phyloP scores from a whole-genome alignment of 2,888 invertebrate genomes.

The Heterodera filipjevi region DNA sequence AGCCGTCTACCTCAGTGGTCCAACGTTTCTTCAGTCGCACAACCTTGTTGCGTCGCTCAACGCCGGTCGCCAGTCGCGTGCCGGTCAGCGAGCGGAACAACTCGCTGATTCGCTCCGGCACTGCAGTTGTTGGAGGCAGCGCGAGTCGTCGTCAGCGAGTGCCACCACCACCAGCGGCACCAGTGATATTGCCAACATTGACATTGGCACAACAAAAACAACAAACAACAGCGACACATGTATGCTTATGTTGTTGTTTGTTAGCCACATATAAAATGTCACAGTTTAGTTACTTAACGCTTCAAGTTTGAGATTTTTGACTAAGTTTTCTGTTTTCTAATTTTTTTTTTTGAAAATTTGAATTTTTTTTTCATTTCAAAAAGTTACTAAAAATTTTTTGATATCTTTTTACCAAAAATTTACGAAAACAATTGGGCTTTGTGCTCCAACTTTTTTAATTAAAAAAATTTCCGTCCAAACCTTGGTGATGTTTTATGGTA shows the following conservation, averaged over 20 bases:
- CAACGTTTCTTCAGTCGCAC: conserved; percentile 43
- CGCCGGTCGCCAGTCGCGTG: conserved; percentile 10
- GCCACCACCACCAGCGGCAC: not conserved
- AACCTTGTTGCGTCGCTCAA: conserved; percentile 32
- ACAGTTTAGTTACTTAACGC: no score
- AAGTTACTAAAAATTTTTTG: no score
- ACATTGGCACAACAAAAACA: not conserved
- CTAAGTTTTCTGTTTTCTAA: no score
- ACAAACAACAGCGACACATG: no score
- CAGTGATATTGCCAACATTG: not conserved
- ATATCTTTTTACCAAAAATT: no score
- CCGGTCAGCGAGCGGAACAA: not conserved
- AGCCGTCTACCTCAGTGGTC: conserved; percentile 27
- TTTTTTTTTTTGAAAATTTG: no score
- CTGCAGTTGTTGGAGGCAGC: not conserved
- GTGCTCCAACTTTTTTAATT: no score
- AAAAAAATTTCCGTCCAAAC: no score
- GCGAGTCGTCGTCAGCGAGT: not conserved
- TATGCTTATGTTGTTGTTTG: not conserved
- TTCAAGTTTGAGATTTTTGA: no score
- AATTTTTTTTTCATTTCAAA: no score
- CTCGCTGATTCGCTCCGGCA: not conserved
- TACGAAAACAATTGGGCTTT: no score
- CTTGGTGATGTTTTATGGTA: no score
- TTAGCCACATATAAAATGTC: not conserved